Percentiles rank a stretch among this genome's conserved stretches.
These are phyloP conservation scores for Triplophysa yarkandensis DNA, from an alignment of 2,797 vertebrate species.

Conservation along the genomic window DNA sequence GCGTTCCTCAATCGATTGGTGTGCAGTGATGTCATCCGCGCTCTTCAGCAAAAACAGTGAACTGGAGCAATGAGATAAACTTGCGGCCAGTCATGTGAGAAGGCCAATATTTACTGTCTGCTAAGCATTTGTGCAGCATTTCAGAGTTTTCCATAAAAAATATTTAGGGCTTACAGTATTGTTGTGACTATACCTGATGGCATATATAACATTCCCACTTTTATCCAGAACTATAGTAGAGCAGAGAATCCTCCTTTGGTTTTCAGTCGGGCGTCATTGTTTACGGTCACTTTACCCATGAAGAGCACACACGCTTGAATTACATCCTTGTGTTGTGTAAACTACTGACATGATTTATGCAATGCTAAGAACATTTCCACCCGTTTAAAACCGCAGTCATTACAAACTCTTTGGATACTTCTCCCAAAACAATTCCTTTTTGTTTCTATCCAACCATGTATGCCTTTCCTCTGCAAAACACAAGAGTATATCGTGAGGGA, in stretches of 20 bases:
- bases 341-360: conserved; percentile 29
- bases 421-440: too few relatives aligned
- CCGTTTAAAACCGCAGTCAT: conserved; percentile 1
- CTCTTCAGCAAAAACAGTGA: conserved; percentile 11
- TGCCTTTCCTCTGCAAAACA: too few relatives aligned
- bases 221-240: too few relatives aligned
- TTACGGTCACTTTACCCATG: background rate
- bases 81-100: background rate
- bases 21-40: conserved; percentile 14
- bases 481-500: too few relatives aligned
- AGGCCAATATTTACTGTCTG: conserved; percentile 10
- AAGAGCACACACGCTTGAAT: conserved; percentile 29
- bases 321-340: conserved; percentile 37
- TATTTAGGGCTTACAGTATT: background rate
- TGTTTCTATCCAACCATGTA: too few relatives aligned
- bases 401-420: background rate
- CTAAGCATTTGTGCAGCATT: conserved; percentile 7
- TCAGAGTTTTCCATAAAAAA: background rate
- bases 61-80: conserved; percentile 11
- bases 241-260: background rate
- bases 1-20: conserved; percentile 24
- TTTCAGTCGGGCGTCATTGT: background rate
- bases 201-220: too few relatives aligned
- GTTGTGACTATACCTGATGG: background rate
- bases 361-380: conserved; percentile 16